phyloP scores from a whole-genome alignment of 2,113 vertebrate genomes.

The Tychaedon coryphoeus region DNA sequence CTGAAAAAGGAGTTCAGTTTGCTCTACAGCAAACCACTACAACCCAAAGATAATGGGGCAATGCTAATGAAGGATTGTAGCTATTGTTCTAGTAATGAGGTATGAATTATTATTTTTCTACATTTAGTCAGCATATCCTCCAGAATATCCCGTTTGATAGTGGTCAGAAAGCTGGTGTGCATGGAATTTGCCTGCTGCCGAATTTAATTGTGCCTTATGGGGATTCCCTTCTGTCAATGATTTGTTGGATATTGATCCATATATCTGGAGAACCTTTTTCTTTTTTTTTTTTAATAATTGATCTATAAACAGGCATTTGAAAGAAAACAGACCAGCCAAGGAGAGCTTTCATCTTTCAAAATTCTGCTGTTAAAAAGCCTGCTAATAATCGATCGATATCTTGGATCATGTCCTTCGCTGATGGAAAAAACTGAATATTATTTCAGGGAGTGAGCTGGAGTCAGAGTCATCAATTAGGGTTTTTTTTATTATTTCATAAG shows the following conservation, averaged over 20 bases:
- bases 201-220: constrained; percentile 42
- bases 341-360: not conserved
- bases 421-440: not conserved
- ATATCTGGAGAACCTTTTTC: not conserved
- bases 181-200: not conserved
- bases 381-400: not conserved
- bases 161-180: not conserved
- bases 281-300: not conserved
- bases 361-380: not conserved
- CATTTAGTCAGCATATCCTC: not conserved
- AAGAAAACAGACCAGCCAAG: not conserved
- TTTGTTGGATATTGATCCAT: not conserved
- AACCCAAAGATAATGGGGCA: not conserved
- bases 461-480: fast-evolving
- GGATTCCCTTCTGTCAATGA: constrained; percentile 29
- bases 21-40: not conserved
- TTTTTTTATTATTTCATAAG: not conserved
- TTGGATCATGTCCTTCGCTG: not conserved
- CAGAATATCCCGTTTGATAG: not conserved
- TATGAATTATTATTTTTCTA: not conserved
- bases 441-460: not conserved
- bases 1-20: not conserved
- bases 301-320: not conserved
- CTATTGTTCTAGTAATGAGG: not conserved
- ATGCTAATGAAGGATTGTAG: not conserved